Evolutionary conservation across 2,797 vertebrate species (phyloP).

Genomic region (Cyprinella venusta): DNA sequence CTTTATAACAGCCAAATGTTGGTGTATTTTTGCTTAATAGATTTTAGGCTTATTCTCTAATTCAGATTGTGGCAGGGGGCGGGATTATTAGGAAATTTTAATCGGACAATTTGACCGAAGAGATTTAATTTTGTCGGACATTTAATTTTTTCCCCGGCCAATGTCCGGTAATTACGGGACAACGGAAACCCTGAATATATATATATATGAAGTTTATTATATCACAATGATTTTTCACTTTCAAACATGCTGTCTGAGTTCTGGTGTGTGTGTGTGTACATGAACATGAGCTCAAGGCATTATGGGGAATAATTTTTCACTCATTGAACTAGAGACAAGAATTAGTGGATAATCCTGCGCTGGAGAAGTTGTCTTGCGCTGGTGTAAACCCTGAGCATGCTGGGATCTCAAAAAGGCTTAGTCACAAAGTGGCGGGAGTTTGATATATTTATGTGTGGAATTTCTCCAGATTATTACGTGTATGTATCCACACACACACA

Average conservation of each 20-base stretch:
- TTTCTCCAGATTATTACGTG: not conserved
- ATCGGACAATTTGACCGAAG: too few species aligned
- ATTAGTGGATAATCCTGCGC: slow-evolving; percentile 7
- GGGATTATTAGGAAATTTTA: too few species aligned
- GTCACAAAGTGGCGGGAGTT: not conserved
- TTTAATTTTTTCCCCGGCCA: too few species aligned
- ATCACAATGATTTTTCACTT: not conserved
- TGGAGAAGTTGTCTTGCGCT: not conserved
- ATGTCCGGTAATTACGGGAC: too few species aligned
- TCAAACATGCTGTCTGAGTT: not conserved
- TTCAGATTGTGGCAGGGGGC: too few species aligned
- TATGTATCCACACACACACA: not conserved
- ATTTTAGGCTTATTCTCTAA: too few species aligned
- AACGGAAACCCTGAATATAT: too few species aligned
- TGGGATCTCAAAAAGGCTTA: not conserved
- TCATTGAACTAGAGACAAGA: not conserved
- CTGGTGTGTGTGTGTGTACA: not conserved
- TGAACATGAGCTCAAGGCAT: slow-evolving; percentile 30
- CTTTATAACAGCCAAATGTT: too few species aligned
- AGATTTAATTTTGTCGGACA: too few species aligned
- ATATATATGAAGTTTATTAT: not conserved
- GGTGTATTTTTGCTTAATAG: too few species aligned
- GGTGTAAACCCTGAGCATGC: not conserved
- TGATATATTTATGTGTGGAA: not conserved
- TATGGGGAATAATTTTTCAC: slow-evolving; percentile 33